Percentiles rank a stretch among this genome's conserved stretches.
phyloP scores from a whole-genome alignment of 2,888 invertebrate species.

The Cryptophagus acutangulus region DNA sequence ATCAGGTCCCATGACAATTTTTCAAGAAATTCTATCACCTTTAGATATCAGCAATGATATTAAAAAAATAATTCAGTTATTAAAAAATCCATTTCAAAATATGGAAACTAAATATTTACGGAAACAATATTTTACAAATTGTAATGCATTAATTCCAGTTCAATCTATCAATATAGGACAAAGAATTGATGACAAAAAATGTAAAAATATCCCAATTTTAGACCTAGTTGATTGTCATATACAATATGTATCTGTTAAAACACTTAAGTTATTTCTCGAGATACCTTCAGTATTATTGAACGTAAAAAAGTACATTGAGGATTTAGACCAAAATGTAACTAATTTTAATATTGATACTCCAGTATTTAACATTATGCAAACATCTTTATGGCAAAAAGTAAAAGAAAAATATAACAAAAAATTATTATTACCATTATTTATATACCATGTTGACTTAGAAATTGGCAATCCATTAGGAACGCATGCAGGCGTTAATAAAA shows the following conservation, averaged over 20 bases:
- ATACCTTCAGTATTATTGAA: neutral
- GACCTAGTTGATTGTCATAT: neutral
- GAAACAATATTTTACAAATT: neutral
- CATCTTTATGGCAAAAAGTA: neutral
- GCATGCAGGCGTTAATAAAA: slow-evolving; percentile 27
- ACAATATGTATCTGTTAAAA: slow-evolving; percentile 1
- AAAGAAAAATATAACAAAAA: neutral
- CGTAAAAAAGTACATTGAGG: neutral
- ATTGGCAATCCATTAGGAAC: slow-evolving; percentile 28
- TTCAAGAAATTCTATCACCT: too few species aligned
- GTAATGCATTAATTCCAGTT: neutral
- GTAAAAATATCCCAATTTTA: too few species aligned
- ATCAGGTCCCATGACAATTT: too few species aligned
- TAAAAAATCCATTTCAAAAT: neutral
- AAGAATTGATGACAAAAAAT: too few species aligned
- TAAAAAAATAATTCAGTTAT: too few species aligned
- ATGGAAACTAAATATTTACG: neutral
- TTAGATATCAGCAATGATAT: too few species aligned
- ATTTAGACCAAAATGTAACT: slow-evolving; percentile 1
- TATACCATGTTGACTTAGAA: slow-evolving; percentile 20
- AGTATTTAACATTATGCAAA: slow-evolving; percentile 6
- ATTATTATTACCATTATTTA: neutral
- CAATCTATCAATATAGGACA: too few species aligned
- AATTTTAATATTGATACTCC: too few species aligned
- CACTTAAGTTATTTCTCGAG: slow-evolving; percentile 4